phyloP scores from a whole-genome alignment of 2,797 vertebrate genomes.

The Crypturellus tataupa region DNA sequence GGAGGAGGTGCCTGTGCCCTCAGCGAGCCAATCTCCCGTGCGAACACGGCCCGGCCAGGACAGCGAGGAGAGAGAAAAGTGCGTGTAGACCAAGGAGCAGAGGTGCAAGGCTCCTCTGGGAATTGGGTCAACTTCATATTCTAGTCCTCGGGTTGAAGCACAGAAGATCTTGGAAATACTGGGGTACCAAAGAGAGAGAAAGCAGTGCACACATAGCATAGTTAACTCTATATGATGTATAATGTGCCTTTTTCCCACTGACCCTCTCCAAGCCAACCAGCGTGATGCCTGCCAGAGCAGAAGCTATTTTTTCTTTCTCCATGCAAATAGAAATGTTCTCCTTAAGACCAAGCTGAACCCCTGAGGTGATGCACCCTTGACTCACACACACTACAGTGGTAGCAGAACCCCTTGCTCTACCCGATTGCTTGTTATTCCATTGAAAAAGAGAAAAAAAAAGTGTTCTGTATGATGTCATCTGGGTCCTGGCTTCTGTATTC shows the following conservation, averaged over 20 bases:
- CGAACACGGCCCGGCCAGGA: conserved; percentile 78
- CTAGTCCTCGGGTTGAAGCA: neutral
- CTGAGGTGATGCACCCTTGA: neutral
- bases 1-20: conserved; percentile 58
- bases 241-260: neutral
- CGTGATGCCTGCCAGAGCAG: rapidly evolving
- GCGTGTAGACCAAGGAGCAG: neutral
- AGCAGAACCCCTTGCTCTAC: neutral
- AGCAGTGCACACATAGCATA: rapidly evolving
- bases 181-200: neutral
- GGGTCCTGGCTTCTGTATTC: neutral
- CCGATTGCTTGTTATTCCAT: neutral
- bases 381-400: rapidly evolving
- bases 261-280: neutral
- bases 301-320: neutral
- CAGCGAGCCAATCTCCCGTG: conserved; percentile 59
- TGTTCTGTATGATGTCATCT: rapidly evolving
- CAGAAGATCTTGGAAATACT: neutral
- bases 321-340: neutral
- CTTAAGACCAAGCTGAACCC: neutral
- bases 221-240: neutral
- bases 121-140: rapidly evolving
- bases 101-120: neutral
- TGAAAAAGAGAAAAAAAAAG: neutral
- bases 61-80: conserved; percentile 47